A percentile compares a stretch with the other conserved stretches of the same genome.
Evolutionary conservation across 2,113 vertebrate genomes (phyloP).

Genomic region (human (Homo sapiens)): GRCh38 chr1:210993001-210993500

Average conservation of each 20-base stretch:
- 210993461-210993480: background rate
- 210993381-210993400: background rate
- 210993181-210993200: background rate
- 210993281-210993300: background rate
- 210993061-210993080: background rate
- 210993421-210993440: background rate
- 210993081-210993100: background rate
- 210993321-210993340: background rate
- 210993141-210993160: background rate
- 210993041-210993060: background rate
- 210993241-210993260: background rate
- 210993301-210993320: background rate
- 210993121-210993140: background rate
- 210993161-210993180: background rate
- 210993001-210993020: background rate
- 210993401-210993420: background rate
- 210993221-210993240: background rate
- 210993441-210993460: background rate
- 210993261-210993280: background rate
- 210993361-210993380: background rate
- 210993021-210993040: accelerated
- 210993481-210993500: background rate
- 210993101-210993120: background rate
- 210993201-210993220: background rate
- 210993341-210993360: background rate